Evolutionary conservation across 2,888 invertebrate species (phyloP).

Genomic region (Trilocha varians): DNA sequence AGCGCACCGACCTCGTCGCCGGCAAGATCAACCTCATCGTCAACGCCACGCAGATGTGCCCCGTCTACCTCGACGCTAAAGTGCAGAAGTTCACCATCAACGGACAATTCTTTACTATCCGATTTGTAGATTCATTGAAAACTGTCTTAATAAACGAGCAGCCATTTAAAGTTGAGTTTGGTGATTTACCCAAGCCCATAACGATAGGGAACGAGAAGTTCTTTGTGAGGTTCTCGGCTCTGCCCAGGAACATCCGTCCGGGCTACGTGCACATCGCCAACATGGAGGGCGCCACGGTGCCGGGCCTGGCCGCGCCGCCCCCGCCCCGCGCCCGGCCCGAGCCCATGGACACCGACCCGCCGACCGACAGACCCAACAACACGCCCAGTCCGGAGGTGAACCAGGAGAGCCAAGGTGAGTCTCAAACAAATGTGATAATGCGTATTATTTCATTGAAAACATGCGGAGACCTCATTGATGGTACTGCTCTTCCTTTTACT

Average conservation of each 20-base stretch:
- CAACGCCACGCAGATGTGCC: conserved; percentile 84
- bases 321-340: conserved; percentile 25
- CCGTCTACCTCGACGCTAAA: conserved; percentile 88
- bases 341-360: conserved; percentile 36
- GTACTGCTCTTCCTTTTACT: too few relatives aligned
- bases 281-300: conserved; percentile 76
- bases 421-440: neutral
- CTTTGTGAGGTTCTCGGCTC: conserved; percentile 84
- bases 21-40: conserved; percentile 89
- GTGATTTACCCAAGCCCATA: conserved; percentile 86
- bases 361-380: conserved; percentile 28
- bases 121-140: conserved; percentile 84
- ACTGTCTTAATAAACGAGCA: conserved; percentile 86
- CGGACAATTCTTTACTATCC: conserved; percentile 80
- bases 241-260: conserved; percentile 81
- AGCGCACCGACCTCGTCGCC: conserved; percentile 85
- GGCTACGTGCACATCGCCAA: conserved; percentile 80
- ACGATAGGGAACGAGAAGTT: conserved; percentile 82
- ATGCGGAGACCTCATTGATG: too few relatives aligned
- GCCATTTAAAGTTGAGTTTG: conserved; percentile 85
- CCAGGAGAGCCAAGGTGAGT: conserved; percentile 48
- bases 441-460: conserved; percentile 2
- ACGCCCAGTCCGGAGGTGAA: conserved; percentile 49
- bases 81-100: conserved; percentile 85
- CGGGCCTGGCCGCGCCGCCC: conserved; percentile 16